Base-by-base conservation (phyloP, 92 coral and sea anemone species). In the Chrysogorgia sp. region DNA sequence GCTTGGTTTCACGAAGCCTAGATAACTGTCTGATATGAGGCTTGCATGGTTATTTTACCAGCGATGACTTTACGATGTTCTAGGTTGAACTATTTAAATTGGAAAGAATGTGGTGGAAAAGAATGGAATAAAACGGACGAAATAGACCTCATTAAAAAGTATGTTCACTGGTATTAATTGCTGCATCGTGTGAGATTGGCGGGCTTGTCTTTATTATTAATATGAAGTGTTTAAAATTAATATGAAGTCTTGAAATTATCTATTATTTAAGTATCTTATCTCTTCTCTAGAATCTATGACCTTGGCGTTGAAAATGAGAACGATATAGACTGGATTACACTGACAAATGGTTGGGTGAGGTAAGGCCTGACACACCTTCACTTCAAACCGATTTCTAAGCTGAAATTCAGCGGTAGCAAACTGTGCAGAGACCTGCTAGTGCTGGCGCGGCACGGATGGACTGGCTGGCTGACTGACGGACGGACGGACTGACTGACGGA, bases 51-150 rank as follows among this genome's bases (percentile, higher is more conserved):
- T n/a, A n/a, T n/a, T n/a, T n/a, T n/a, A n/a, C n/a, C n/a, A n/a
- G n/a, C n/a, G n/a, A n/a, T n/a, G n/a, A n/a, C n/a, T n/a, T n/a
- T n/a, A n/a, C n/a, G n/a, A n/a, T n/a, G n/a, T n/a, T n/a, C 14
- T 75, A 93, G 98, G 98, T 82, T 96, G 58, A 96, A 96, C 67
- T 96, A 91, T 74, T 72, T 96, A 61, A 96, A 96, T 48, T 96
- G 99, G 99, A 96, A 96, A 72, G 99, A 96, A 74, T 90, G 89
- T 60, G 99, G 99, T 40, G 99, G 99, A 0, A 88, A 92, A 34
- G 99, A 96, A 47, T 96, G 99, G 99, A 91, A 93, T 47, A 96
- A 96, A 68, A 90, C 92, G 52, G 99, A 96, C 60, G 99, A 96
- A 67, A 90, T 96, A 26, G 86, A 91, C 37, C 97, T 96, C 5